These are phyloP conservation scores for Virgularia gustaviana DNA, from an alignment of 92 coral and sea anemone species.

Conservation along the genomic window DNA sequence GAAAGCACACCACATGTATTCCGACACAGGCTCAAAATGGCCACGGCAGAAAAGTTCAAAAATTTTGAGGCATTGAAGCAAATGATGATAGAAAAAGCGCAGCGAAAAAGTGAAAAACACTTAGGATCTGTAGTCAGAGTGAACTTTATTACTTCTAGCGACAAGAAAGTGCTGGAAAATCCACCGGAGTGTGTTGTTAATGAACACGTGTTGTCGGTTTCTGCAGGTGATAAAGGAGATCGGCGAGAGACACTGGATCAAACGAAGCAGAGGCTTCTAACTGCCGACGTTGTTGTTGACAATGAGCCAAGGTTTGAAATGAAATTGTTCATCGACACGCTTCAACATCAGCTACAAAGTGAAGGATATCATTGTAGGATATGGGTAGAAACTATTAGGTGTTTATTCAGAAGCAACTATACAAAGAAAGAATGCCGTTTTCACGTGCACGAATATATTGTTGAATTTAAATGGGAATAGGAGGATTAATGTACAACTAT, in stretches of 20 bases:
- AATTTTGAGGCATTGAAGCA: slow-evolving; percentile 71
- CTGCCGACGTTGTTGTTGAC: slow-evolving; percentile 61
- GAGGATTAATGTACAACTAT: no score
- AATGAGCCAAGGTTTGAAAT: slow-evolving; percentile 52
- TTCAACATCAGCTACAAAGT: slow-evolving; percentile 64
- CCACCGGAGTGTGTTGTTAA: slow-evolving; percentile 68
- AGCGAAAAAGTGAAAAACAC: slow-evolving; percentile 68
- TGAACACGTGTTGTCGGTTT: slow-evolving; percentile 68
- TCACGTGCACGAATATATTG: slow-evolving; percentile 61
- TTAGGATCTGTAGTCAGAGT: slow-evolving; percentile 61
- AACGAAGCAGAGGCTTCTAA: slow-evolving; percentile 59
- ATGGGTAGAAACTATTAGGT: slow-evolving; percentile 65
- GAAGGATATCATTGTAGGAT: slow-evolving; percentile 65
- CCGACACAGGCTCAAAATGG: slow-evolving; percentile 69
- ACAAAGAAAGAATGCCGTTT: slow-evolving; percentile 79
- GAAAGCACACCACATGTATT: slow-evolving; percentile 76
- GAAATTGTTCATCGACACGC: slow-evolving; percentile 59
- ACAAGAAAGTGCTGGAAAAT: slow-evolving; percentile 56
- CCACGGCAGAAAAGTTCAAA: slow-evolving; percentile 63
- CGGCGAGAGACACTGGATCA: slow-evolving; percentile 71
- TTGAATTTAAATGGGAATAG: slow-evolving; percentile 76
- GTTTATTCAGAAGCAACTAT: slow-evolving; percentile 61
- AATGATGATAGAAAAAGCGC: slow-evolving; percentile 66
- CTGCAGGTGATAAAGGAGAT: slow-evolving; percentile 35
- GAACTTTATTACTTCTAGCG: slow-evolving; percentile 66